Evolutionary conservation across 2,113 vertebrate species (phyloP), one percentile per base, ranked within the genome.

Genomic region (Eurypyga helias): DNA sequence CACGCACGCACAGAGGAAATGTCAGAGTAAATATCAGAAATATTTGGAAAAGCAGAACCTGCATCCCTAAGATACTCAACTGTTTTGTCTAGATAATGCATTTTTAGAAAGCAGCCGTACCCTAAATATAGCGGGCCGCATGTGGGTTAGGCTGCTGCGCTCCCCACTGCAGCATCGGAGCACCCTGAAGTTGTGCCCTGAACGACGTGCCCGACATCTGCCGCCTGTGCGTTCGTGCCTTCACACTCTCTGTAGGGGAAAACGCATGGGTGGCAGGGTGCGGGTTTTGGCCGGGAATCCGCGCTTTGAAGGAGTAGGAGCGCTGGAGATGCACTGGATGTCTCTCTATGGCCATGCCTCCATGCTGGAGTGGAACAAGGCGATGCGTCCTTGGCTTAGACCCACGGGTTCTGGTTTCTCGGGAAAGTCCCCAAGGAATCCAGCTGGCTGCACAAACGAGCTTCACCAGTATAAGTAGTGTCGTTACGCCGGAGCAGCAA

Each of bases 11-110:
- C 67, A 90, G 87, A 96, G 95, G 96, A 97, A 95, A 83, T 90
- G 87, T 93, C 96, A 92, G 86, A 70, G 69, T 94, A 96, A 96
- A 95, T 96, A 89, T 81, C 83, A 96, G 87, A 96, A 95, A 94
- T 84, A 85, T 77, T 90, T 10, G 20, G 89, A 93, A 87, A 95
- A 85, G 85, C 77, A 91, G 75, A 85, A 92, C 66, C 80, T 92
- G 95, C 90, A 95, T 94, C 90, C 72, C 92, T 51, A 17, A 94
- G 86, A 87, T 92, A 97, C 48, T 85, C 71, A 13, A 69, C 49
- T 91, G 70, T 92, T 96, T 94, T 92, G 92, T 96, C 91, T 87
- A 91, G 77, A 72, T 91, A 76, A 65, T 62, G 46, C 86, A 85
- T 95, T 95, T 96, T 96, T 95, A 95, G 89, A 95, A 95, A 95